Evolutionary conservation across 2,888 invertebrate species (phyloP).

Genomic region (Oxyteleia sp.): DNA sequence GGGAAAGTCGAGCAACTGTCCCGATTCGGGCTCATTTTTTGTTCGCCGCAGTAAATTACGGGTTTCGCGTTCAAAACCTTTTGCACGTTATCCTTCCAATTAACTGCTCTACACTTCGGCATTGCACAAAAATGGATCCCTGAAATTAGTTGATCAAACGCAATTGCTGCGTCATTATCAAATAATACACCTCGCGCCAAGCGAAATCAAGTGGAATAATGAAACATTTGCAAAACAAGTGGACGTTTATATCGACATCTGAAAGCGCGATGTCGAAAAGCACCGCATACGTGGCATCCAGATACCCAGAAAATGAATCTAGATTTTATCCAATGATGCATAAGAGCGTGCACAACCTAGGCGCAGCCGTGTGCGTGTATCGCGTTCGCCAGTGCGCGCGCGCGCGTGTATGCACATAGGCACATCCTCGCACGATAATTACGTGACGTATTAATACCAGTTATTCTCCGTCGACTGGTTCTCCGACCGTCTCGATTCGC

Average conservation of each 20-base stretch:
- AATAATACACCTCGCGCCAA: slow-evolving; percentile 24
- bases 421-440: too few relatives aligned
- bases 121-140: slow-evolving; percentile 34
- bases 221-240: slow-evolving; percentile 66
- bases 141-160: neutral
- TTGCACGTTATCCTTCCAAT: slow-evolving; percentile 12
- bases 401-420: too few relatives aligned
- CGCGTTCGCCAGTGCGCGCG: too few relatives aligned
- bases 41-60: slow-evolving; percentile 40
- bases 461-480: too few relatives aligned
- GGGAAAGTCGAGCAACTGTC: slow-evolving; percentile 54
- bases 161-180: neutral
- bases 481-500: too few relatives aligned
- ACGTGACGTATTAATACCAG: too few relatives aligned
- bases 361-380: slow-evolving; percentile 54
- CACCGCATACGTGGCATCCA: slow-evolving; percentile 36
- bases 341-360: slow-evolving; percentile 39
- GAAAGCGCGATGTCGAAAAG: slow-evolving; percentile 45
- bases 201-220: slow-evolving; percentile 49
- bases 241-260: slow-evolving; percentile 36
- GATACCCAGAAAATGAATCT: slow-evolving; percentile 69
- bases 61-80: slow-evolving; percentile 15
- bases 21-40: slow-evolving; percentile 30
- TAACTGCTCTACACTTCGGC: neutral
- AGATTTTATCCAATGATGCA: slow-evolving; percentile 72